phyloP scores from a whole-genome alignment of 2,888 invertebrate species.

The Lochmaea capreae region DNA sequence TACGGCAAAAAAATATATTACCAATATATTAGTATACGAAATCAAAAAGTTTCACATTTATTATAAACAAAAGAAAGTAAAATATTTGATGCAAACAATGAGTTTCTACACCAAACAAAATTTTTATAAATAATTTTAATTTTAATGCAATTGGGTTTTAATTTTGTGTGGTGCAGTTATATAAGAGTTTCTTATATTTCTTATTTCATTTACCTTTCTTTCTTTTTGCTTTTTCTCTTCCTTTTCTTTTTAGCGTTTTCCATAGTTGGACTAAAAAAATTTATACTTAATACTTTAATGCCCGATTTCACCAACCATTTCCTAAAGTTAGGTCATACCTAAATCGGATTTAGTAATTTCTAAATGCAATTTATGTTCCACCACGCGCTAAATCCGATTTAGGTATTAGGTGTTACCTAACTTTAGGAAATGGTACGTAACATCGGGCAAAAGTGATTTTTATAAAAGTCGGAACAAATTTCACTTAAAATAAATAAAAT shows the following conservation, averaged over 20 bases:
- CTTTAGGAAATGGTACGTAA: too few species aligned
- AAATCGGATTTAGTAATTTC: too few species aligned
- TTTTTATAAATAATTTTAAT: neutral
- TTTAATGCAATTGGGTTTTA: neutral
- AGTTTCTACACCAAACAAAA: slow-evolving; percentile 34
- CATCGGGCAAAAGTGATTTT: too few species aligned
- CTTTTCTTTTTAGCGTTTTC: slow-evolving; percentile 84
- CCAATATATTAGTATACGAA: slow-evolving; percentile 61
- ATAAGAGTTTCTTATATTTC: slow-evolving; percentile 28
- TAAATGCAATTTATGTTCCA: too few species aligned
- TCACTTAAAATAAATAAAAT: neutral
- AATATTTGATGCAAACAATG: slow-evolving; percentile 9
- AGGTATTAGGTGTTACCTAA: too few species aligned
- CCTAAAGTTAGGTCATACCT: too few species aligned
- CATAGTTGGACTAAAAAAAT: slow-evolving; percentile 71
- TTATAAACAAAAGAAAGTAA: slow-evolving; percentile 31
- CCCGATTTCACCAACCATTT: too few species aligned
- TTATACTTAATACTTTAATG: neutral
- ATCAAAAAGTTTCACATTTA: slow-evolving; percentile 25
- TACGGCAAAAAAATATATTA: slow-evolving; percentile 66
- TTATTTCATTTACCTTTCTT: slow-evolving; percentile 73
- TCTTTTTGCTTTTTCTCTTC: slow-evolving; percentile 83
- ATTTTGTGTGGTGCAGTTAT: slow-evolving; percentile 34
- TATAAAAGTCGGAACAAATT: slow-evolving; percentile 9
- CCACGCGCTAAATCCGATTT: too few species aligned